Evolutionary conservation across 1,140 invertebrate genomes (phyloP).

Genomic region (Notospermus geniculatus): DNA sequence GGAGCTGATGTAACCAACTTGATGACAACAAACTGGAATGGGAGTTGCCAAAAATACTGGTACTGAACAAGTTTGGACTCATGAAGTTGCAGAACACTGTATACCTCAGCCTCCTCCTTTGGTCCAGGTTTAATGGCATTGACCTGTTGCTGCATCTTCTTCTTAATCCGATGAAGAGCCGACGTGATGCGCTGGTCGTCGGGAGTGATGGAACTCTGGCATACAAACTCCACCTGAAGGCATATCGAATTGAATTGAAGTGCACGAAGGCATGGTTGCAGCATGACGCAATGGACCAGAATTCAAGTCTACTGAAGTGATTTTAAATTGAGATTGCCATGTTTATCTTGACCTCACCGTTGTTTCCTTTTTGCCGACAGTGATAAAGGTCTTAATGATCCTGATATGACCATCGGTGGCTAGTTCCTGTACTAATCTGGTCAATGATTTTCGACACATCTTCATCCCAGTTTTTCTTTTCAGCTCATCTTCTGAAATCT

Average conservation of each 20-base stretch:
- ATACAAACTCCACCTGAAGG: constrained; percentile 60
- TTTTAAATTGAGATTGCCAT: no score
- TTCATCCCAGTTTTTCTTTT: constrained; percentile 61
- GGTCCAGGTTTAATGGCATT: background rate
- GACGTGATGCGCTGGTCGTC: constrained; percentile 62
- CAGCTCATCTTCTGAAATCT: constrained; percentile 60
- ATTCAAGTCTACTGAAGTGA: no score
- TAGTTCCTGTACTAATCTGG: constrained; percentile 62
- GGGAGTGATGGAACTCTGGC: constrained; percentile 59
- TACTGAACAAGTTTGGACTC: background rate
- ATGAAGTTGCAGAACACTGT: background rate
- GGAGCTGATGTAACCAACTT: no score
- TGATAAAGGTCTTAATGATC: constrained; percentile 62
- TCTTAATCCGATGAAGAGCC: constrained; percentile 64
- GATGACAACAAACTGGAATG: no score
- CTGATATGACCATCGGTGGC: constrained; percentile 63
- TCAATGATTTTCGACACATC: constrained; percentile 66
- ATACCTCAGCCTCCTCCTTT: background rate
- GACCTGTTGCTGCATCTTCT: constrained; percentile 52
- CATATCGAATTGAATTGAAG: no score
- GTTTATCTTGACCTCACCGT: constrained; percentile 16
- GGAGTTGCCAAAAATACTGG: no score
- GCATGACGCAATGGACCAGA: no score
- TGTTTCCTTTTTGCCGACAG: constrained; percentile 56
- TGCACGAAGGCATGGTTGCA: no score